Evolutionary conservation across 2,113 vertebrate species (phyloP).

Genomic region (Leptobrachium leishanense): DNA sequence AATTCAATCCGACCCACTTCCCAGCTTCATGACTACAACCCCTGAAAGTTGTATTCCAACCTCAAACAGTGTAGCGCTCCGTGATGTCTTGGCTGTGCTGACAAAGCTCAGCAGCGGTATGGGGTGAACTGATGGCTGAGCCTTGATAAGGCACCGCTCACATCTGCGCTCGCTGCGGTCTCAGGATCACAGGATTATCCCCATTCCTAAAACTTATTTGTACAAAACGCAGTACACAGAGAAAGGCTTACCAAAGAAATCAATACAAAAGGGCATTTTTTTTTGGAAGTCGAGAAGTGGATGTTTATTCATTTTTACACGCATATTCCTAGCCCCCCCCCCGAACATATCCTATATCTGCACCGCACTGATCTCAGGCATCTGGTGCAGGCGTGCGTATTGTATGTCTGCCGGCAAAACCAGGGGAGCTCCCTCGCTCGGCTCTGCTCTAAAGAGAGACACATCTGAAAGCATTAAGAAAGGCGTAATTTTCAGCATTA

Average conservation of each 20-base stretch:
- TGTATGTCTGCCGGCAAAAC: slow-evolving; percentile 1
- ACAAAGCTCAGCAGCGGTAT: not conserved
- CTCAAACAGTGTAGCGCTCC: too few relatives aligned
- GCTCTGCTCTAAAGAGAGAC: not conserved
- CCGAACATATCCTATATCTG: slow-evolving; percentile 20
- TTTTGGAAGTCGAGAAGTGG: slow-evolving; percentile 30
- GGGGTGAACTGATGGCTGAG: slow-evolving; percentile 11
- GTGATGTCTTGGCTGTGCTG: not conserved
- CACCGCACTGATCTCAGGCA: not conserved
- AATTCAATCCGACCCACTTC: too few relatives aligned
- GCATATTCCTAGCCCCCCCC: slow-evolving; percentile 7
- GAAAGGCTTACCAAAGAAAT: slow-evolving; percentile 16
- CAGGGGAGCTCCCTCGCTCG: not conserved
- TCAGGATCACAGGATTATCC: not conserved
- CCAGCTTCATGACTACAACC: too few relatives aligned
- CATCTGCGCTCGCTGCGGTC: slow-evolving; percentile 23
- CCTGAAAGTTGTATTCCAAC: too few relatives aligned
- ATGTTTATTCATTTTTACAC: slow-evolving; percentile 38
- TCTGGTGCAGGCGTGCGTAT: slow-evolving; percentile 29
- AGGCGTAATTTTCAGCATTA: slow-evolving; percentile 13
- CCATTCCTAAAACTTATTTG: slow-evolving; percentile 32
- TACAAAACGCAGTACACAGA: slow-evolving; percentile 30
- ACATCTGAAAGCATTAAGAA: slow-evolving; percentile 34
- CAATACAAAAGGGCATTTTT: slow-evolving; percentile 27
- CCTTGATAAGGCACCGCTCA: not conserved